Evolutionary conservation across 2,113 vertebrate genomes (phyloP).

Genomic region (Ailuropoda melanoleuca): DNA sequence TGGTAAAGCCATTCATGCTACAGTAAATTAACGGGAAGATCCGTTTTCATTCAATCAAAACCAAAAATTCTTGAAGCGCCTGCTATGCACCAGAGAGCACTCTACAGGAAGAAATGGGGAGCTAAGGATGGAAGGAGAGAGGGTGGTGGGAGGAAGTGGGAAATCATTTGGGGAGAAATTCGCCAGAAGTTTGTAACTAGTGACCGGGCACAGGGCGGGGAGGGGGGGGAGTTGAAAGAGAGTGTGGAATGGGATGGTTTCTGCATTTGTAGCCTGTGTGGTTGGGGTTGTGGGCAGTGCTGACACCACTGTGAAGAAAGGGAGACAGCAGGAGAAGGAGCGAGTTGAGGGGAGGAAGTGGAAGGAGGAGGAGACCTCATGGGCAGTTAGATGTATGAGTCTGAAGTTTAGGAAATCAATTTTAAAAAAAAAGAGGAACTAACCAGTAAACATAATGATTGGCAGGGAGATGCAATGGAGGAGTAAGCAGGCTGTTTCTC

Average conservation of each 20-base stretch:
- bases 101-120: background rate
- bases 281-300: background rate
- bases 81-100: background rate
- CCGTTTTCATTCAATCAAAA: background rate
- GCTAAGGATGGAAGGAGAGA: background rate
- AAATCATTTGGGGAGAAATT: background rate
- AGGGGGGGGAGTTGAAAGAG: background rate
- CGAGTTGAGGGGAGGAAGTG: background rate
- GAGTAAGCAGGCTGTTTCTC: background rate
- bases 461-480: background rate
- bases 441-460: background rate
- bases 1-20: background rate
- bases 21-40: background rate
- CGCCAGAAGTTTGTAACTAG: background rate
- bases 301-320: no score
- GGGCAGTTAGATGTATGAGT: background rate
- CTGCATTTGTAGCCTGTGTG: background rate
- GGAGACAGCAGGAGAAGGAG: background rate
- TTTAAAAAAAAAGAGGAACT: background rate
- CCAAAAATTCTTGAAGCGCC: background rate
- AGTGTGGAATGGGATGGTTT: background rate
- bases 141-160: background rate
- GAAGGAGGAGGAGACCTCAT: background rate
- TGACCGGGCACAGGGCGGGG: background rate
- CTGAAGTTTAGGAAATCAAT: background rate